These are phyloP conservation scores for Drosophila punjabiensis DNA, from an alignment of 1,140 invertebrate genomes.

Conservation along the genomic window DNA sequence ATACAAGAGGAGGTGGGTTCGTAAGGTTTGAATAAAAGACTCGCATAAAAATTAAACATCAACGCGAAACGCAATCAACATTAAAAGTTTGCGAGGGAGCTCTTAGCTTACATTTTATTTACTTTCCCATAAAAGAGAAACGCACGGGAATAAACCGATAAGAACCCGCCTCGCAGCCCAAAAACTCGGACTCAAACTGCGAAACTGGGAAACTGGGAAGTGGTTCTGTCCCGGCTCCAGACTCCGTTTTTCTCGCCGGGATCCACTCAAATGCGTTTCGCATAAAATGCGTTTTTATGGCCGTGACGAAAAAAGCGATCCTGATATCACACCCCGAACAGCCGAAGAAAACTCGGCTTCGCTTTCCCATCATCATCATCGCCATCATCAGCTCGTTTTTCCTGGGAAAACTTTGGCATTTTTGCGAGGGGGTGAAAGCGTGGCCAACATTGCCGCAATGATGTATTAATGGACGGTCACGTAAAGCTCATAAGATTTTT, in stretches of 20 bases:
- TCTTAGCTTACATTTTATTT: conserved; percentile 74
- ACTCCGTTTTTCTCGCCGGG: conserved; percentile 43
- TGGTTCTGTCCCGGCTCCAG: conserved; percentile 26
- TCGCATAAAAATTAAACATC: conserved; percentile 77
- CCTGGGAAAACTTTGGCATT: conserved; percentile 18
- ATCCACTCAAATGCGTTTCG: conserved; percentile 79
- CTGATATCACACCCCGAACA: conserved; percentile 46
- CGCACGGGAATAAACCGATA: conserved; percentile 53
- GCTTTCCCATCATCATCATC: conserved; percentile 40
- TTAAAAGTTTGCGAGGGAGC: conserved; percentile 73
- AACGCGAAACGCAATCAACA: conserved; percentile 80
- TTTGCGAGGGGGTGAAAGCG: conserved; percentile 9
- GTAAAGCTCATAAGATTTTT: conserved; percentile 71
- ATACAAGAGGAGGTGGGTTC: conserved; percentile 3
- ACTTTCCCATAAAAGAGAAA: conserved; percentile 76
- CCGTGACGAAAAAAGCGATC: conserved; percentile 73
- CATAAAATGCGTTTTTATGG: conserved; percentile 83
- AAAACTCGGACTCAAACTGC: conserved; percentile 21
- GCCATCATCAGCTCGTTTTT: conserved; percentile 47
- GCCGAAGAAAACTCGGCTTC: conserved; percentile 23
- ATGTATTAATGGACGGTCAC: conserved; percentile 82
- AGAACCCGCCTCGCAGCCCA: conserved; percentile 27
- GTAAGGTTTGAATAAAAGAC: conserved; percentile 42
- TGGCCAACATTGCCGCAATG: conserved; percentile 61
- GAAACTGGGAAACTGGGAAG: conserved; percentile 1